Conservation (phyloP, 1,140 invertebrate species). For the Brachystomella parvula region DNA sequence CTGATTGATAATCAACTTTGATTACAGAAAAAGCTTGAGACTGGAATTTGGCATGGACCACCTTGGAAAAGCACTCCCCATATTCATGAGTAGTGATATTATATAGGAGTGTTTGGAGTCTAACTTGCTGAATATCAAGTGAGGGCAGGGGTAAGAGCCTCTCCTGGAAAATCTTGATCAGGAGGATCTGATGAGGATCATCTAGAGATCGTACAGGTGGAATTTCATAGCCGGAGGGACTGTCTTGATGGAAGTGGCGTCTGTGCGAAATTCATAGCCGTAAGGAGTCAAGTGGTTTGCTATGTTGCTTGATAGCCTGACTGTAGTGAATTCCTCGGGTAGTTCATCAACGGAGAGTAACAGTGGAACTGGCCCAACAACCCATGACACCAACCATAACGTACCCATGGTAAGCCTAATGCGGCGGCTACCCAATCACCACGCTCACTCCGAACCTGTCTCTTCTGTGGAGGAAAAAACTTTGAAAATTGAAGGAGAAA, state of each 20-base stretch:
- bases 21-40: too few relatives aligned
- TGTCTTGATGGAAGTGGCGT: background rate
- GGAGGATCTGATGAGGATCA: too few relatives aligned
- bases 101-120: too few relatives aligned
- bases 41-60: too few relatives aligned
- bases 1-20: too few relatives aligned
- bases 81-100: too few relatives aligned
- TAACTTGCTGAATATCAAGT: too few relatives aligned
- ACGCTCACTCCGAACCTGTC: background rate
- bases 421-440: background rate
- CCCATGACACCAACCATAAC: background rate
- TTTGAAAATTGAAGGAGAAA: background rate
- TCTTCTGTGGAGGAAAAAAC: too few relatives aligned
- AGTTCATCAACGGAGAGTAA: background rate
- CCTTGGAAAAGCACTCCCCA: too few relatives aligned
- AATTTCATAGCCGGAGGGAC: background rate
- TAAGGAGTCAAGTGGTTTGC: background rate
- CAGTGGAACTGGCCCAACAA: background rate
- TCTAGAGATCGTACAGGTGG: background rate
- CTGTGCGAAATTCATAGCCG: background rate
- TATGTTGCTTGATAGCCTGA: conserved; percentile 3
- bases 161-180: too few relatives aligned
- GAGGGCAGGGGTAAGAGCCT: too few relatives aligned
- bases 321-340: background rate
- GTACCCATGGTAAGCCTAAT: too few relatives aligned